Base-by-base conservation (phyloP, 1,140 invertebrate genomes). In the Yoshiicerus persimilis region DNA sequence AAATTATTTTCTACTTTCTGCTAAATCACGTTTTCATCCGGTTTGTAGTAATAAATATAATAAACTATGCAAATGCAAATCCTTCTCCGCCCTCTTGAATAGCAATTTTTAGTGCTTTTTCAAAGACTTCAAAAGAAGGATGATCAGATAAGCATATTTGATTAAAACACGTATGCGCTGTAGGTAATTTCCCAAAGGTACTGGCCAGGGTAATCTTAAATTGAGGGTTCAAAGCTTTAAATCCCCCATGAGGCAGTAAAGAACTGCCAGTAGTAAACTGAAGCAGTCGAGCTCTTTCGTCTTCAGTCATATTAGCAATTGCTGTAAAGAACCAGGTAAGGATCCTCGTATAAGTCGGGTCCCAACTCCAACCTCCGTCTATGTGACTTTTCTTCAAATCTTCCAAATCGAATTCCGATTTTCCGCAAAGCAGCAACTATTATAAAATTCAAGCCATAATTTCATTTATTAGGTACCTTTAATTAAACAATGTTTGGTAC, bases 51-150 rank as follows among this genome's bases (percentile, higher is more conserved):
- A 47, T n/a, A n/a, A n/a, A n/a, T n/a, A 47, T 47, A 47, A 20
- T 2, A 84, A 16, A 27, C 25, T 34, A 84, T 4, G 83, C 97
- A 8, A 80, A 80, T 0, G 75, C 97, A 93, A 98, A 99, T 66
- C 97, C 98, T 94, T 98, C 97, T 32, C 96, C 97, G 70, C 97
- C 97, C 94, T 99, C 98, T 92, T 96, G 98, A 91, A 98, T 97
- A 88, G 98, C 97, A 91, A 97, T 93, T 34, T 98, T 94, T 64
- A 99, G 93, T 38, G 97, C 96, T 92, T 96, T 96, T 91, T 98
- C 97, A 91, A 99, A 97, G 90, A 97, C 96, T 93, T 99, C 97
- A 92, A 98, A 98, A 91, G 95, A 95, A 91, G 98, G 97, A 93
- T 98, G 98, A 93, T 97, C 96, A 11, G 97, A 97, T 91, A 99